phyloP scores from a whole-genome alignment of 1,140 invertebrate species.

The Parasteatoda tepidariorum region DNA sequence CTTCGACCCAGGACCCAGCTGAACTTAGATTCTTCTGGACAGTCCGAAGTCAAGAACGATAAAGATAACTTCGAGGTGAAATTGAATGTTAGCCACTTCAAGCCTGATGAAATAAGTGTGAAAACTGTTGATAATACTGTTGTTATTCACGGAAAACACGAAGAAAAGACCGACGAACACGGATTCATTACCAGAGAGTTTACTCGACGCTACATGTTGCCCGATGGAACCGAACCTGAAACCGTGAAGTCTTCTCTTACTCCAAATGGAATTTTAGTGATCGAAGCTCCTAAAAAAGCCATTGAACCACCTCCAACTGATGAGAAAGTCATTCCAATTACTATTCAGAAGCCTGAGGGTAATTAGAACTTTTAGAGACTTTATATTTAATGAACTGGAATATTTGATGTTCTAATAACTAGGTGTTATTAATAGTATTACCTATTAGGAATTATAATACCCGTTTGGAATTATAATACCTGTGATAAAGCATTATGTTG shows the following conservation, averaged over 20 bases:
- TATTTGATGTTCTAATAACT: too few relatives aligned
- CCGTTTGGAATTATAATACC: too few relatives aligned
- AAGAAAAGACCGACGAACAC: constrained; percentile 70
- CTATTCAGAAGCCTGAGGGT: too few relatives aligned
- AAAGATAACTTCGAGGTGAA: background rate
- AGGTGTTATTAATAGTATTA: too few relatives aligned
- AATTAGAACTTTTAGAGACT: too few relatives aligned
- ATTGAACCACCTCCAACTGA: constrained; percentile 55
- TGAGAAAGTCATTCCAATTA: constrained; percentile 64
- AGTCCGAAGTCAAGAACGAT: constrained; percentile 11
- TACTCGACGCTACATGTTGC: constrained; percentile 76
- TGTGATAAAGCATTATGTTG: too few relatives aligned
- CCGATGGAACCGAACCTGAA: constrained; percentile 74
- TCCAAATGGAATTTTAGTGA: constrained; percentile 80
- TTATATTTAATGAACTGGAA: too few relatives aligned
- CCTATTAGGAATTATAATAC: too few relatives aligned
- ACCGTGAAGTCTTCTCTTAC: constrained; percentile 79
- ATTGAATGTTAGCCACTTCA: background rate
- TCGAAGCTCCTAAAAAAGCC: constrained; percentile 75
- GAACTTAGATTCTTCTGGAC: background rate
- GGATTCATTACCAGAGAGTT: constrained; percentile 84
- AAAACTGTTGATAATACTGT: constrained; percentile 67
- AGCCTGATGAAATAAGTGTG: constrained; percentile 44
- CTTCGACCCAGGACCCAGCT: constrained; percentile 44
- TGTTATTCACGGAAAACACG: constrained; percentile 66